Evolutionary conservation across 2,888 invertebrate genomes (phyloP).

Genomic region (Diplolepis rosae): DNA sequence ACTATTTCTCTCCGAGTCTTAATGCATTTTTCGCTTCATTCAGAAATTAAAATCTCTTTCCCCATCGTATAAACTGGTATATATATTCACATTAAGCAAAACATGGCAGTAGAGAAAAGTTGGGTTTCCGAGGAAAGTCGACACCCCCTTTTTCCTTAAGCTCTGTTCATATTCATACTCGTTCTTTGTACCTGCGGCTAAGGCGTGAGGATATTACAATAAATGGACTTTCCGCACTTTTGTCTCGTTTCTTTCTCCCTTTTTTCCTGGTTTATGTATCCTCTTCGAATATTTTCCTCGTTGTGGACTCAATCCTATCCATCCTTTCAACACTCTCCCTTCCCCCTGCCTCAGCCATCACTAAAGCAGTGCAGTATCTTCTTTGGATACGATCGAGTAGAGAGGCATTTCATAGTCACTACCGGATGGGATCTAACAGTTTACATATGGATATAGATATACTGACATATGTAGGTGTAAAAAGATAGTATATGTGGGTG

Average conservation of each 20-base stretch:
- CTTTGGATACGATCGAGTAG: too few relatives aligned
- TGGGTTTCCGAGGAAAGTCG: not conserved
- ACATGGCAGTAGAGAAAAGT: slow-evolving; percentile 13
- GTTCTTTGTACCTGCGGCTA: slow-evolving; percentile 5
- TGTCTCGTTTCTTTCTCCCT: not conserved
- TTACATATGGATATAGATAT: too few relatives aligned
- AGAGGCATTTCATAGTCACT: too few relatives aligned
- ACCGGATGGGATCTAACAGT: too few relatives aligned
- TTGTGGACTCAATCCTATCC: not conserved
- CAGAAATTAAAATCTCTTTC: not conserved
- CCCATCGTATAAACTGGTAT: not conserved
- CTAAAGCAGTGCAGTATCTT: too few relatives aligned
- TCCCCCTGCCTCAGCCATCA: too few relatives aligned
- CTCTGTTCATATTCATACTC: slow-evolving; percentile 12
- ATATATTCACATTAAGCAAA: slow-evolving; percentile 11
- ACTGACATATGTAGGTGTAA: too few relatives aligned
- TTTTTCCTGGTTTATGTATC: not conserved
- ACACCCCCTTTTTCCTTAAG: slow-evolving; percentile 5
- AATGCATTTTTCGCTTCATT: too few relatives aligned
- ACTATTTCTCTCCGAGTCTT: too few relatives aligned
- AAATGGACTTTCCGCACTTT: slow-evolving; percentile 23
- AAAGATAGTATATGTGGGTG: too few relatives aligned
- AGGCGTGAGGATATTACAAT: slow-evolving; percentile 8
- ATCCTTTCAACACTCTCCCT: too few relatives aligned
- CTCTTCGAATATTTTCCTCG: not conserved